Evolutionary conservation across 2,888 invertebrate genomes (phyloP), one percentile per base, ranked within the genome.

Genomic region (Plebejus anna): DNA sequence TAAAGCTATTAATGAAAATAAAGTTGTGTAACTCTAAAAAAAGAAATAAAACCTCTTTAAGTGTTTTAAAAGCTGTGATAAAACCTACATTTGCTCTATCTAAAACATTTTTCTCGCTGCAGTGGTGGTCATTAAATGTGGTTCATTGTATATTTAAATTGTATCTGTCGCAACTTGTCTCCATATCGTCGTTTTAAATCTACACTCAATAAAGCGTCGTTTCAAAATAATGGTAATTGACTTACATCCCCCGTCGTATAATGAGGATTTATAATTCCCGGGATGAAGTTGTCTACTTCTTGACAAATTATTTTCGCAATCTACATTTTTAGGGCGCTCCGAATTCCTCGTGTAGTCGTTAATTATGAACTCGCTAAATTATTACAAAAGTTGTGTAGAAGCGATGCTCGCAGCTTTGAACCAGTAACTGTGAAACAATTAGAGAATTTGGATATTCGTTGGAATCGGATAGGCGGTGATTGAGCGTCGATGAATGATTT

Each of bases 201-300:
- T 73, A 32, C 73, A 73, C 47, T 51, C 5, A 47, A 51, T 73
- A 28, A 51, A 11, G 4, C 9, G 76, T 77, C 76, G 80, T 80
- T 80, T 80, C 80, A 79, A 79, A 80, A 79, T 81, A 80, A 79
- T 81, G 78, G 76, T 78, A 82, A 83, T 82, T 82, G 83, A 82
- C 80, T 80, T 81, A 75, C 78, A 77, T 76, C 76, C 57, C 73
- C 75, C 70, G 77, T 77, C 81, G 81, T 82, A 80, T 85, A 84
- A 85, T 84, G 82, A 84, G 81, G 80, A 86, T 85, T 85, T 85
- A 86, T 83, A 78, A 78, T 77, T 61, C 76, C 78, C 55, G 28
- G 70, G 66, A 79, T 76, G 71, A 76, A 70, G 75, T 80, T 78
- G 76, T 75, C 78, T 76, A 51, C 51, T 75, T 77, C 81, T 81